These are phyloP conservation scores for Leptosomus discolor DNA, from an alignment of 2,113 vertebrate genomes.

Conservation along the genomic window DNA sequence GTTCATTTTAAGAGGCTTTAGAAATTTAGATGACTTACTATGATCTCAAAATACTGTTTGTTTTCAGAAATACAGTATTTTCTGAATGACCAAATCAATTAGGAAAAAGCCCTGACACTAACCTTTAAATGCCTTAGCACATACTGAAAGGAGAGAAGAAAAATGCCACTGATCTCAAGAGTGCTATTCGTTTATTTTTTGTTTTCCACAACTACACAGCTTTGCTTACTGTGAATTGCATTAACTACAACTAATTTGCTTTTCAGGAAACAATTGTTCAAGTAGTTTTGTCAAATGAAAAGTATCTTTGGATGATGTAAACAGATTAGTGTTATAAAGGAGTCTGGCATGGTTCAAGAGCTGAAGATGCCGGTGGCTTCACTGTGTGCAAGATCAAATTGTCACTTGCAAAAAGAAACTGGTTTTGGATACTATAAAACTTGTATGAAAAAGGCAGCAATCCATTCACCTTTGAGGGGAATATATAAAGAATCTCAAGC, in stretches of 20 bases:
- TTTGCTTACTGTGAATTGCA: not conserved
- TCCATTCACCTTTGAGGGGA: not conserved
- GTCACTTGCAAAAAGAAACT: not conserved
- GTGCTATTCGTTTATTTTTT: not conserved
- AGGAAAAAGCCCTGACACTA: not conserved
- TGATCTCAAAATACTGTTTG: not conserved
- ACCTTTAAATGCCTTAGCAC: not conserved
- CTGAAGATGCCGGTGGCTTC: not conserved
- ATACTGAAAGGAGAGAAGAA: not conserved
- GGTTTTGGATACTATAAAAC: not conserved
- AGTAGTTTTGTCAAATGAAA: not conserved
- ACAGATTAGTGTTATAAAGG: not conserved
- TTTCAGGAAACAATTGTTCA: not conserved
- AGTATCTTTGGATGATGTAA: not conserved
- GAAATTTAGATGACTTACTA: not conserved
- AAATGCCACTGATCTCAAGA: not conserved
- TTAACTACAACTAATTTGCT: not conserved
- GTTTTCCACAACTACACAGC: not conserved
- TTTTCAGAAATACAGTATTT: not conserved
- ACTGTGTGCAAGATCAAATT: not conserved
- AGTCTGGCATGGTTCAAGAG: not conserved
- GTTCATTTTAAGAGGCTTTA: not conserved
- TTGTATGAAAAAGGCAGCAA: not conserved
- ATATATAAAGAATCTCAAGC: not conserved
- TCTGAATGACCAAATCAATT: not conserved